phyloP scores from a whole-genome alignment of 2,888 invertebrate species.

The Mythimna vitellina region DNA sequence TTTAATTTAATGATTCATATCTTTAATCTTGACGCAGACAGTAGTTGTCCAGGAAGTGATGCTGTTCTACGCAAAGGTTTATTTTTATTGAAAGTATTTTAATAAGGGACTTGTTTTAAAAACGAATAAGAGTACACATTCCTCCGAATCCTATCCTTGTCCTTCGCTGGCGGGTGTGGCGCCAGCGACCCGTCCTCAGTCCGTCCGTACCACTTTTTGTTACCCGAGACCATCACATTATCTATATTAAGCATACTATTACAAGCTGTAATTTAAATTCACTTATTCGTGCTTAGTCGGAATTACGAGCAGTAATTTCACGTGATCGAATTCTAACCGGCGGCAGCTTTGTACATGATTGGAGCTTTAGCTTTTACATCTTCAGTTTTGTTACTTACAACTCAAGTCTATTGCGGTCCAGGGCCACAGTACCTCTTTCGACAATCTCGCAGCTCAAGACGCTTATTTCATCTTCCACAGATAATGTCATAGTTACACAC shows the following conservation, averaged over 20 bases:
- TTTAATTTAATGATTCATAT: conserved; percentile 55
- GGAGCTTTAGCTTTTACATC: conserved; percentile 16
- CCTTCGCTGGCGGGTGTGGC: conserved; percentile 54
- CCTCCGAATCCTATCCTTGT: conserved; percentile 51
- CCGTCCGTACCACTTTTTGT: conserved; percentile 61
- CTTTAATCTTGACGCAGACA: conserved; percentile 43
- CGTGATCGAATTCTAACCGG: conserved; percentile 54
- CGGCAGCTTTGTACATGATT: conserved; percentile 48
- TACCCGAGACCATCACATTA: conserved; percentile 53
- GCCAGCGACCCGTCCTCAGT: conserved; percentile 53
- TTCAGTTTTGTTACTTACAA: conserved; percentile 32
- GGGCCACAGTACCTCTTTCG: no score
- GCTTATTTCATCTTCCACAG: conserved; percentile 33
- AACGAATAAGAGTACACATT: conserved; percentile 35
- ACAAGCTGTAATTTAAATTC: conserved; percentile 62
- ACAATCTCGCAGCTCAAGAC: neutral
- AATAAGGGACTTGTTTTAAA: conserved; percentile 41
- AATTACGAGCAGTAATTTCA: conserved; percentile 45
- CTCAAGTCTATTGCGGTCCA: neutral
- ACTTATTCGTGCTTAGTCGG: conserved; percentile 57
- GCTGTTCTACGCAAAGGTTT: conserved; percentile 41
- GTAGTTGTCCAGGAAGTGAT: conserved; percentile 51
- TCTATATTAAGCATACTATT: conserved; percentile 59
- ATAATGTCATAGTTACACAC: conserved; percentile 43
- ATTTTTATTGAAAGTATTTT: conserved; percentile 50